Base-by-base conservation (phyloP, 64 coral and sea anemone species). In the Dendronephthya gigantea region DNA sequence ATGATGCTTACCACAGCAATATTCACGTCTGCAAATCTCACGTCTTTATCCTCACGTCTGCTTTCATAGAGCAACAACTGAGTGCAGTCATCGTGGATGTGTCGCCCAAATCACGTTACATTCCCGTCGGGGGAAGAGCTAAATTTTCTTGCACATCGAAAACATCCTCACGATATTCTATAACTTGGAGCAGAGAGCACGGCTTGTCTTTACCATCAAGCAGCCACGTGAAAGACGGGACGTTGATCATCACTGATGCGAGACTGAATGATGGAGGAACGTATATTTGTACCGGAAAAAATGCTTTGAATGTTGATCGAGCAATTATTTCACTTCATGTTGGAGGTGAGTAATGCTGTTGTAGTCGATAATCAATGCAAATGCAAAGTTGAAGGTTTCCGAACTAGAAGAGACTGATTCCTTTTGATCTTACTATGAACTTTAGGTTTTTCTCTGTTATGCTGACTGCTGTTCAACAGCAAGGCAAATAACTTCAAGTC, bases 241-340 rank as follows among this genome's bases (percentile, higher is more conserved):
- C 72, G 22, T 39, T 79, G 72, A 36, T 79, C 36, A 29, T 79
- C 14, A 79, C 30, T 34, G 36, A 79, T 79, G 72, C 72, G 7
- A 34, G 32, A 15, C 15, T 79, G 30, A 39, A 19, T 34, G 72
- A 79, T 79, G 72, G 72, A 33, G 72, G 72, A 34, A 79, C 72
- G 32, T 79, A 79, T 29, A 79, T 79, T 29, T 79, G 72, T 79
- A 79, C 72, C 36, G 72, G 72, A 19, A 34, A 79, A 19, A 79
- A 79, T 34, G 72, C 72, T 2, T 79, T 79, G 72, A 79, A 79
- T 79, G 29, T 36, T 36, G 72, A 79, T 79, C 34, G 72, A 79
- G 72, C 72, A 39, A 79, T 79, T 33, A 39, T 79, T 0, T 79
- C 72, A 29, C 36, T 79, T 36, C 72, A 79, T 34, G 72, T 79